A percentile compares a stretch with the other conserved stretches of the same genome.
Evolutionary conservation across 2,797 vertebrate genomes (phyloP).

Genomic region (Silurus lanzhouensis): DNA sequence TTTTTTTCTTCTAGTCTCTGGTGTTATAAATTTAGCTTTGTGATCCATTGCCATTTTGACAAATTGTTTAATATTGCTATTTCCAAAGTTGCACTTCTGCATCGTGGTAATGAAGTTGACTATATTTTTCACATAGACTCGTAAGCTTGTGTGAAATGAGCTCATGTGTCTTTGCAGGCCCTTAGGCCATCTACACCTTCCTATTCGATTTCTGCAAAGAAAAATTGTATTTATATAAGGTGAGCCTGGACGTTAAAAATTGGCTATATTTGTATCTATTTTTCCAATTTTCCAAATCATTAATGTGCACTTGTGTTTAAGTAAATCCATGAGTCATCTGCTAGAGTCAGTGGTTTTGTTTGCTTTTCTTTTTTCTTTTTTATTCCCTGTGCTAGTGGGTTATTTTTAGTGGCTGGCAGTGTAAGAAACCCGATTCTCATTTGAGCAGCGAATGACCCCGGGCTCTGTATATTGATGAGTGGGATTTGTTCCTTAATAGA

Average conservation of each 20-base stretch:
- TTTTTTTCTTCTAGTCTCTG: not conserved
- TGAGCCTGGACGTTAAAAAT: not conserved
- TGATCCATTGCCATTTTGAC: slow-evolving; percentile 16
- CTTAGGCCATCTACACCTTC: slow-evolving; percentile 5
- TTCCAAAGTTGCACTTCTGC: slow-evolving; percentile 6
- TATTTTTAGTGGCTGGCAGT: slow-evolving; percentile 64
- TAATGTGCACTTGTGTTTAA: slow-evolving; percentile 20
- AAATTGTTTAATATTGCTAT: slow-evolving; percentile 33
- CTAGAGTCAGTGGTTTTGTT: not conserved
- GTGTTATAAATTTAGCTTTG: not conserved
- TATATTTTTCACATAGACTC: not conserved
- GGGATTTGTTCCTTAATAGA: slow-evolving; percentile 83
- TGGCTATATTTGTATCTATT: not conserved
- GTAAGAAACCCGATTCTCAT: slow-evolving; percentile 70
- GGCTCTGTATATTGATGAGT: slow-evolving; percentile 81
- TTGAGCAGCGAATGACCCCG: slow-evolving; percentile 72
- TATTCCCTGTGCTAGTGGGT: slow-evolving; percentile 61
- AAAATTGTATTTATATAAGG: slow-evolving; percentile 27
- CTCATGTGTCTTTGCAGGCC: slow-evolving; percentile 3
- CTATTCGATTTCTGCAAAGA: slow-evolving; percentile 2
- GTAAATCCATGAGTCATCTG: slow-evolving; percentile 13
- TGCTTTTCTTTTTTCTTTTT: slow-evolving; percentile 28
- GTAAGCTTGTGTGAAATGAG: slow-evolving; percentile 9
- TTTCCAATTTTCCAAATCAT: slow-evolving; percentile 13
- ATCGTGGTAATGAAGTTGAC: slow-evolving; percentile 16